Percentiles rank a stretch among this genome's conserved stretches.
Conservation (phyloP, 2,113 vertebrate genomes). For the Ailurus styani region DNA sequence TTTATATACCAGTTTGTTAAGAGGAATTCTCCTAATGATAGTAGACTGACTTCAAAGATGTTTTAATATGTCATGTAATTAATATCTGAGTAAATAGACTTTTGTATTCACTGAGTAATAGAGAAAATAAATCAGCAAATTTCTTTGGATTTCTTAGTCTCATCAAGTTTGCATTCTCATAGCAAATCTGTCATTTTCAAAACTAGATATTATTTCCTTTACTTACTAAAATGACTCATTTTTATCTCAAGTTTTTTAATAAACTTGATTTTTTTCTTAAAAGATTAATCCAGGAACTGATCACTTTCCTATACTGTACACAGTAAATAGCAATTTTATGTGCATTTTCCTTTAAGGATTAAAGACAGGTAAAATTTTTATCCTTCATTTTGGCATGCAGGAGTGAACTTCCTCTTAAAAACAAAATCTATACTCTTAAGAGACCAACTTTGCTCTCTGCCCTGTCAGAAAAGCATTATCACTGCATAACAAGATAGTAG, state of each 20-base stretch:
- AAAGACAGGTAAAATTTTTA: conserved; percentile 71
- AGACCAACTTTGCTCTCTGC: conserved; percentile 65
- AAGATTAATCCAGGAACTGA: conserved; percentile 54
- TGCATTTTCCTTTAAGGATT: conserved; percentile 64
- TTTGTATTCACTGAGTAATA: not conserved
- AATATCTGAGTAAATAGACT: not conserved
- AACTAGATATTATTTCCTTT: not conserved
- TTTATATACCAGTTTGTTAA: not conserved
- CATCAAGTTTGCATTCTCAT: not conserved
- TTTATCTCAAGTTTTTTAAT: conserved; percentile 44
- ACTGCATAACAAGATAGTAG: not conserved
- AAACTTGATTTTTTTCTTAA: not conserved
- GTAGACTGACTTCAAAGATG: not conserved
- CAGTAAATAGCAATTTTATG: conserved; percentile 57
- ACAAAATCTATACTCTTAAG: conserved; percentile 75
- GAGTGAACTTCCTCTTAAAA: conserved; percentile 70
- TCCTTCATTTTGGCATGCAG: conserved; percentile 66
- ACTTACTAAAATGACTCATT: conserved; percentile 62
- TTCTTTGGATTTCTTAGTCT: not conserved
- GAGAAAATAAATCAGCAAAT: not conserved
- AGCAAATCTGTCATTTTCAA: not conserved
- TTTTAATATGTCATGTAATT: not conserved
- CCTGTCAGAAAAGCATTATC: conserved; percentile 60
- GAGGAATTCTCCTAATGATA: not conserved
- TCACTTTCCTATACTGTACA: conserved; percentile 63